phyloP scores from a whole-genome alignment of 2,888 invertebrate species.

The Ditula angustiorana region DNA sequence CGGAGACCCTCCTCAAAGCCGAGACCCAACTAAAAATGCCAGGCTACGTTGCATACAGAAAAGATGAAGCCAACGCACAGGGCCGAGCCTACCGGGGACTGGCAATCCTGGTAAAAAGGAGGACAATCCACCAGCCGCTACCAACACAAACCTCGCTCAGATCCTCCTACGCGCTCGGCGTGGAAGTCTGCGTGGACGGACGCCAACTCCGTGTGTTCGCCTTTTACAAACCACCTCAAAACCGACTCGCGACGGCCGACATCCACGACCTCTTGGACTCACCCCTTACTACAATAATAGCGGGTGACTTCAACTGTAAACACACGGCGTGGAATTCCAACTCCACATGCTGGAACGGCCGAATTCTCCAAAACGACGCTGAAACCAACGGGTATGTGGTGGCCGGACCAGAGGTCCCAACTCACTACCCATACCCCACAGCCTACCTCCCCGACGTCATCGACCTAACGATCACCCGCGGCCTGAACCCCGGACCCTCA shows the following conservation, averaged over 20 bases:
- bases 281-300: conserved; percentile 1
- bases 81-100: not conserved
- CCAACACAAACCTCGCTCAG: not conserved
- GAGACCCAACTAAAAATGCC: not conserved
- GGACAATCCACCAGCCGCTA: not conserved
- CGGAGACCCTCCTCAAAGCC: conserved; percentile 5
- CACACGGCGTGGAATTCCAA: conserved; percentile 4
- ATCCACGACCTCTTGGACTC: conserved; percentile 12
- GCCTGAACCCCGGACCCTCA: not conserved
- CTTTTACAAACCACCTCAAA: not conserved
- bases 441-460: not conserved
- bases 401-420: not conserved
- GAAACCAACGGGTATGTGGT: not conserved
- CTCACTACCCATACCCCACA: not conserved
- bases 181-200: not conserved
- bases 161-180: not conserved
- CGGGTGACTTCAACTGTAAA: conserved; percentile 29
- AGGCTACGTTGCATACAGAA: not conserved
- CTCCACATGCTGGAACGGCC: not conserved
- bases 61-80: not conserved
- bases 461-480: not conserved
- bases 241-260: not conserved
- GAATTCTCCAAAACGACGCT: not conserved
- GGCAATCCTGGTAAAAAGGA: not conserved
- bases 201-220: not conserved